Evolutionary conservation across 2,888 invertebrate species (phyloP), one percentile per base, ranked within the genome.

Genomic region (Marronus borbonicus): DNA sequence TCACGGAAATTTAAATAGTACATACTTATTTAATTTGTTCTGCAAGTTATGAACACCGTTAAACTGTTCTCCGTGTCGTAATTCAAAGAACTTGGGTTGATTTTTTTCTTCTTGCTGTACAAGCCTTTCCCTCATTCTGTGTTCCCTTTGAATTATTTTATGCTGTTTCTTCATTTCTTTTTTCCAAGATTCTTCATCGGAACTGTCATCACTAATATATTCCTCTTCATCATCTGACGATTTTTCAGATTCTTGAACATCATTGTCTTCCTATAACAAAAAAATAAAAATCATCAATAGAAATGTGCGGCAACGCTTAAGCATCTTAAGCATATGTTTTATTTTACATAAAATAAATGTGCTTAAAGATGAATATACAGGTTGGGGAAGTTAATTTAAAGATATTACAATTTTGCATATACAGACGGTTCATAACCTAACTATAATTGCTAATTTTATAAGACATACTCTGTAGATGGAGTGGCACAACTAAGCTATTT

Each of bases 101-200:
- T 86, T 85, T 76, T 81, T 79, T 76, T 85, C 81, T 78, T 81
- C 84, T 64, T 86, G 84, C 80, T 83, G 87, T 82, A 86, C 88
- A 83, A 83, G 87, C 80, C 84, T 86, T 82, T 88, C 85, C 83
- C 86, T 85, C 84, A 88, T 74, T 86, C 89, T 84, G 84, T 90
- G 86, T 87, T 92, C 90, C 86, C 90, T 84, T 86, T 93, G 90
- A 17, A 93, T 90, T n/a, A 92, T 89, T 84, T 91, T 91, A 85
- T 95, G 93, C 84, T 94, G 93, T 85, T 93, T 93, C 85, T 95
- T 94, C 78, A 96, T 92, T 88, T 97, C 95, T 85, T 94, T 93
- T 0, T 92, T 92, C 94, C 95, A 96, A 4, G 92, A 91, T 80
- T 93, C 92, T 76, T 96, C 95, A 82, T 96, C 97, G 1, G 96